Evolutionary conservation across 2,797 vertebrate genomes (phyloP).

Genomic region (Crenichthys baileyi): DNA sequence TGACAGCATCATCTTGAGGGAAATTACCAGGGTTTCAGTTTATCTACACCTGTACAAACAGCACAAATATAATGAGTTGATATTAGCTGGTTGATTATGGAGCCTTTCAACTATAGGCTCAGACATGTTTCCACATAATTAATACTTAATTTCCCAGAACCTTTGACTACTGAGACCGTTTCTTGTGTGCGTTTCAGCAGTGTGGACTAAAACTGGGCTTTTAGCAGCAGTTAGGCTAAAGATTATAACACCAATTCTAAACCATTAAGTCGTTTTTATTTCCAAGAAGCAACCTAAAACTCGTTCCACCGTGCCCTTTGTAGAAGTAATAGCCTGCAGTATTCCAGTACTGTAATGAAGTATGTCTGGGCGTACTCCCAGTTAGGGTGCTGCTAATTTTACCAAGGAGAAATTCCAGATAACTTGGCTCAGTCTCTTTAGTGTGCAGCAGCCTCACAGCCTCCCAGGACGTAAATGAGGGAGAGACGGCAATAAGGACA

Average conservation of each 20-base stretch:
- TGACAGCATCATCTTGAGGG: no score
- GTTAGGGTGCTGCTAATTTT: constrained; percentile 1
- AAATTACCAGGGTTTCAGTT: no score
- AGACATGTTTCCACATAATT: no score
- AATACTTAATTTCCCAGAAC: no score
- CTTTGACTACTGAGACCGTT: no score
- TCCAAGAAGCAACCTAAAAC: neutral
- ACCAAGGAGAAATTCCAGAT: constrained; percentile 1
- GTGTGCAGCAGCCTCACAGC: neutral
- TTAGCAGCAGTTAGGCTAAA: neutral
- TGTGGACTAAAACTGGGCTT: no score
- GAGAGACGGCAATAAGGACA: no score
- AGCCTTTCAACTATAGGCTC: no score
- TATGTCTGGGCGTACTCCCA: constrained; percentile 1
- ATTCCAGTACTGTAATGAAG: neutral
- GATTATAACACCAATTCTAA: neutral
- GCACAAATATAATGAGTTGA: no score
- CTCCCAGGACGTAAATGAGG: neutral
- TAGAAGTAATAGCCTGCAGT: neutral
- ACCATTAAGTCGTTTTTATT: neutral
- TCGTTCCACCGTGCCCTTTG: neutral
- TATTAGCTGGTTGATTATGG: no score
- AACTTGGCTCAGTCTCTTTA: neutral
- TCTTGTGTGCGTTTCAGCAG: no score
- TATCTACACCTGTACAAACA: no score